Percentiles rank a stretch among this genome's conserved stretches.
phyloP scores from a whole-genome alignment of 2,113 vertebrate species.

The Paracanthobrama guichenoti region DNA sequence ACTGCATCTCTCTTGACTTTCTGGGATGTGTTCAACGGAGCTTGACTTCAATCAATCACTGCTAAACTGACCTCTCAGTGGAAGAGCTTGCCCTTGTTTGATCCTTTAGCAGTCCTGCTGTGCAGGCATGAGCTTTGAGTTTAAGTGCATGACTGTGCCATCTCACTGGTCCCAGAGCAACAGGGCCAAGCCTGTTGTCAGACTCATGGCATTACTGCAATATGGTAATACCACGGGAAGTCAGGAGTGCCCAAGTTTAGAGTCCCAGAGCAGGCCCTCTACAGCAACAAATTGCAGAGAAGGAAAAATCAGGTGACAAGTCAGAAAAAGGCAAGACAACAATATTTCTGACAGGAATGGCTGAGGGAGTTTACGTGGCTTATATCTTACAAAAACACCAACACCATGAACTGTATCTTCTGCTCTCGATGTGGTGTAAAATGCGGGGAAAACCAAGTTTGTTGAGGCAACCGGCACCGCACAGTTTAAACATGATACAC shows the following conservation, averaged over 20 bases:
- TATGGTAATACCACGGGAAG: neutral
- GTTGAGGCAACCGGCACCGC: too few species aligned
- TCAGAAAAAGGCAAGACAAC: too few species aligned
- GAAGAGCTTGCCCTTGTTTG: slow-evolving; percentile 38
- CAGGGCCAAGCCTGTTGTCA: neutral
- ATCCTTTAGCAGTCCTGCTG: slow-evolving; percentile 2
- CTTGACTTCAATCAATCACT: slow-evolving; percentile 50
- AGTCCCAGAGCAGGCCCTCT: too few species aligned
- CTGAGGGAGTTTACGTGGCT: too few species aligned
- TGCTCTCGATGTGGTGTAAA: too few species aligned
- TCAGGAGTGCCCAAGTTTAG: neutral
- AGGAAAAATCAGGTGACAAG: too few species aligned
- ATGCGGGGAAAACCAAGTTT: too few species aligned
- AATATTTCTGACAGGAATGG: too few species aligned
- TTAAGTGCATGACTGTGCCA: slow-evolving; percentile 2
- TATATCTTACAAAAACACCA: too few species aligned
- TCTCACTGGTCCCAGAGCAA: slow-evolving; percentile 4
- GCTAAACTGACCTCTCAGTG: slow-evolving; percentile 22
- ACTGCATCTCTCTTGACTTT: slow-evolving; percentile 22
- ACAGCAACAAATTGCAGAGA: too few species aligned
- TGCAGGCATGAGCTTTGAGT: neutral
- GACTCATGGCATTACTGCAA: neutral
- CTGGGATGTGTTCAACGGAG: slow-evolving; percentile 36
- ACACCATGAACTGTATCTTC: too few species aligned
- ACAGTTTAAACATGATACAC: too few species aligned